Conservation (phyloP, 2,113 vertebrate species). For the Stigmatopora nigra region DNA sequence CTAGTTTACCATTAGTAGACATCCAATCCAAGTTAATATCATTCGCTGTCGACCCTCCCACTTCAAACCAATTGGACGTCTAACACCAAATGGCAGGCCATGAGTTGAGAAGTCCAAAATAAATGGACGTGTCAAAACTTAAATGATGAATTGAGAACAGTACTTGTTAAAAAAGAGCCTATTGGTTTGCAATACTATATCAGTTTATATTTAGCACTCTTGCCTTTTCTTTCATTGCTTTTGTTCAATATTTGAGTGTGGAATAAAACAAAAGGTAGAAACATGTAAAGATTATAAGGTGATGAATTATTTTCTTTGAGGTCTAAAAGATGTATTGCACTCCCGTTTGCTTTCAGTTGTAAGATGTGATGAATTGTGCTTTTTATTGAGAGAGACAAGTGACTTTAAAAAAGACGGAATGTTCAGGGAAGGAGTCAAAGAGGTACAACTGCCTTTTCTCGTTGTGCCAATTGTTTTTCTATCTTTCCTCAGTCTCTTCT, state of each 20-base stretch:
- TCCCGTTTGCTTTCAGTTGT: constrained; percentile 14
- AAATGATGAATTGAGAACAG: too few species aligned
- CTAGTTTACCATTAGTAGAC: too few species aligned
- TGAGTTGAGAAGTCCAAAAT: neutral
- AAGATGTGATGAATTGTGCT: constrained; percentile 39
- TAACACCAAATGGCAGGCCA: neutral
- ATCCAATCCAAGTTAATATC: too few species aligned
- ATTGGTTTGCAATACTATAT: neutral
- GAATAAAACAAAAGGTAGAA: constrained; percentile 5
- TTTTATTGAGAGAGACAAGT: constrained; percentile 40
- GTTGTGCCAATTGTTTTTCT: constrained; percentile 5
- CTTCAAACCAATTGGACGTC: neutral
- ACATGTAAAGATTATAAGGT: neutral
- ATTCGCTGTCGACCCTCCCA: too few species aligned
- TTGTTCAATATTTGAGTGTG: neutral
- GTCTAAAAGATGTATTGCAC: neutral
- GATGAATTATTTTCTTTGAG: neutral
- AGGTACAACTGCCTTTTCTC: constrained; percentile 9
- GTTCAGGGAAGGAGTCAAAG: constrained; percentile 13
- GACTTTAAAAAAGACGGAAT: constrained; percentile 13
- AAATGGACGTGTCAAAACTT: neutral
- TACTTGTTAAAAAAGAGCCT: too few species aligned
- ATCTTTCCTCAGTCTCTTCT: neutral
- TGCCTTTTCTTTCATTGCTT: neutral
- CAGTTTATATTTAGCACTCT: neutral